These are phyloP conservation scores for Lithobates pipiens DNA, from an alignment of 2,797 vertebrate genomes.

Conservation along the genomic window DNA sequence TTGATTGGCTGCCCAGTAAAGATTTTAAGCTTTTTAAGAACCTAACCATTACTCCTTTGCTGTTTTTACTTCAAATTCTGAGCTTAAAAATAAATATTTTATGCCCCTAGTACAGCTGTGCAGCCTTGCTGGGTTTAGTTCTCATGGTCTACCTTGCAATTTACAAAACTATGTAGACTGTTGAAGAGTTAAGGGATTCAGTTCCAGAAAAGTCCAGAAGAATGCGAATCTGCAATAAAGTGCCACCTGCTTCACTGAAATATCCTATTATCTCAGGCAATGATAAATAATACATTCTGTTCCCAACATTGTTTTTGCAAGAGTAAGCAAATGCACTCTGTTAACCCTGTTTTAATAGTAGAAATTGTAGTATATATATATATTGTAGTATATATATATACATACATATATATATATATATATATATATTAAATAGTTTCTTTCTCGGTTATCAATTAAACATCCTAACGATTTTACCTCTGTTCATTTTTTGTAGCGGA, in stretches of 20 bases:
- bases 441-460: not conserved
- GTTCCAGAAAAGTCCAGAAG: constrained; percentile 29
- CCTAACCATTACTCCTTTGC: too few species aligned
- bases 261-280: constrained; percentile 33
- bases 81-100: not conserved
- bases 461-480: not conserved
- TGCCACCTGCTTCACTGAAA: constrained; percentile 46
- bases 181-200: constrained; percentile 10
- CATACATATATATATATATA: too few species aligned
- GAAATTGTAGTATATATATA: too few species aligned
- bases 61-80: too few species aligned
- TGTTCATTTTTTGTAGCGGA: not conserved
- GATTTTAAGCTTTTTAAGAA: too few species aligned
- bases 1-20: too few species aligned
- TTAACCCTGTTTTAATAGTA: constrained; percentile 1
- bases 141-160: constrained; percentile 18
- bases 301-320: constrained; percentile 44
- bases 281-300: constrained; percentile 57
- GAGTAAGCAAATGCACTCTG: constrained; percentile 4
- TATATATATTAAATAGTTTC: too few species aligned
- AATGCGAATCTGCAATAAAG: constrained; percentile 32
- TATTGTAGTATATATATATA: too few species aligned
- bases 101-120: not conserved
- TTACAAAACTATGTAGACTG: not conserved
- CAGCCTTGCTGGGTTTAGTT: not conserved